These are phyloP conservation scores for Drosophila ezoana DNA, from an alignment of 2,888 invertebrate genomes.

Conservation along the genomic window DNA sequence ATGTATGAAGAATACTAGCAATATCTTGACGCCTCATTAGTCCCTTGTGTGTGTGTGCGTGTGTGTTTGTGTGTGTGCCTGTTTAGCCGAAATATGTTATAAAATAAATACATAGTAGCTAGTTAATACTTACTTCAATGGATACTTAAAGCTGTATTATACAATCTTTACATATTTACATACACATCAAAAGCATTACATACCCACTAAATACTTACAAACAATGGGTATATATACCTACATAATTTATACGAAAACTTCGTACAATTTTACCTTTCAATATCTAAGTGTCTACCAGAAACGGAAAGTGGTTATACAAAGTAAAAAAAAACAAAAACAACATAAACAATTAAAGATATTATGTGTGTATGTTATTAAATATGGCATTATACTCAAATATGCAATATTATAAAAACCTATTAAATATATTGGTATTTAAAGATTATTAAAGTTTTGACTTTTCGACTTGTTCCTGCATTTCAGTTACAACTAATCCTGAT, in stretches of 20 bases:
- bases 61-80: conserved; percentile 23
- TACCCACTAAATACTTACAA: conserved; percentile 28
- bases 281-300: conserved; percentile 80
- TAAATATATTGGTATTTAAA: conserved; percentile 76
- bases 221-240: conserved; percentile 39
- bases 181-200: conserved; percentile 29
- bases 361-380: conserved; percentile 50
- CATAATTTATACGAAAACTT: conserved; percentile 47
- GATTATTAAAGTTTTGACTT: conserved; percentile 15
- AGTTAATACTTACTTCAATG: conserved; percentile 33
- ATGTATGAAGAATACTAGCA: conserved; percentile 51
- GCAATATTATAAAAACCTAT: conserved; percentile 61
- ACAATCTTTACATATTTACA: conserved; percentile 34
- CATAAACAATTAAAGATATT: conserved; percentile 44
- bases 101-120: conserved; percentile 31
- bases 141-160: conserved; percentile 51
- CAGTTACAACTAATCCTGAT: neutral
- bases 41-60: conserved; percentile 17
- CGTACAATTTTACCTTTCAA: conserved; percentile 82
- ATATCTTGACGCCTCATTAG: conserved; percentile 46
- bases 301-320: conserved; percentile 58
- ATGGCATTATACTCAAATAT: conserved; percentile 42
- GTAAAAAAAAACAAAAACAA: conserved; percentile 18
- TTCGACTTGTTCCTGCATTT: neutral
- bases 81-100: neutral